Evolutionary conservation across 2,113 vertebrate genomes (phyloP).

Genomic region (Hydrolagus affinis): DNA sequence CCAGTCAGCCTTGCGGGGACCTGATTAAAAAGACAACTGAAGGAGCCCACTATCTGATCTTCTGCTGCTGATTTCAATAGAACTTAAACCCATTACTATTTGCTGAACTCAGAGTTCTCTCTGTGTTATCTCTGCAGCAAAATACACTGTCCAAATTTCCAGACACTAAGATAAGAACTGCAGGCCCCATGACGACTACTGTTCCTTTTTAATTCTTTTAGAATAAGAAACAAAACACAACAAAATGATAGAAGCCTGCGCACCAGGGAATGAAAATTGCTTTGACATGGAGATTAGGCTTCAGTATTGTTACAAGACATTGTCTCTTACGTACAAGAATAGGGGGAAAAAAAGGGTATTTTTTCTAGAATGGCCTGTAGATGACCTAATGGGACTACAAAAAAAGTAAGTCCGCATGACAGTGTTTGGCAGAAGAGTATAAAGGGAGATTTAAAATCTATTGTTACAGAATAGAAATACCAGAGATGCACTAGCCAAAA

Average conservation of each 20-base stretch:
- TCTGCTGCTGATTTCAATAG: slow-evolving; percentile 84
- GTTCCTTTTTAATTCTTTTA: slow-evolving; percentile 88
- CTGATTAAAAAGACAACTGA: slow-evolving; percentile 77
- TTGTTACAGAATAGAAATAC: slow-evolving; percentile 69
- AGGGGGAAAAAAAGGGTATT: slow-evolving; percentile 60
- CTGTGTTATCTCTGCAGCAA: slow-evolving; percentile 81
- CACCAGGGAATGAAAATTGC: slow-evolving; percentile 91
- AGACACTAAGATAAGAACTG: slow-evolving; percentile 84
- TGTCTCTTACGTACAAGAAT: slow-evolving; percentile 87
- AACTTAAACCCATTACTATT: slow-evolving; percentile 94
- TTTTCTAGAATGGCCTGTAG: slow-evolving; percentile 80
- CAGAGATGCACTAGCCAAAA: slow-evolving; percentile 68
- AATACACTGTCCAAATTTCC: slow-evolving; percentile 91
- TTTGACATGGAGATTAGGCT: slow-evolving; percentile 98
- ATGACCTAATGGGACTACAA: slow-evolving; percentile 80
- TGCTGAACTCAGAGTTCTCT: slow-evolving; percentile 81
- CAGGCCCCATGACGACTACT: slow-evolving; percentile 73
- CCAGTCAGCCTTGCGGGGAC: slow-evolving; percentile 74
- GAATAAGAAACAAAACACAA: slow-evolving; percentile 95
- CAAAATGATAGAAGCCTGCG: slow-evolving; percentile 95
- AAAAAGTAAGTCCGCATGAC: slow-evolving; percentile 80
- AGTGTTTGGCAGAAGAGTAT: slow-evolving; percentile 71
- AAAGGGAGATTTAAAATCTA: slow-evolving; percentile 81
- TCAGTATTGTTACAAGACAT: slow-evolving; percentile 93
- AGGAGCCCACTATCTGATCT: slow-evolving; percentile 88